Base-by-base conservation (phyloP, 2,113 vertebrate genomes). In the Cheirogaleus medius region DNA sequence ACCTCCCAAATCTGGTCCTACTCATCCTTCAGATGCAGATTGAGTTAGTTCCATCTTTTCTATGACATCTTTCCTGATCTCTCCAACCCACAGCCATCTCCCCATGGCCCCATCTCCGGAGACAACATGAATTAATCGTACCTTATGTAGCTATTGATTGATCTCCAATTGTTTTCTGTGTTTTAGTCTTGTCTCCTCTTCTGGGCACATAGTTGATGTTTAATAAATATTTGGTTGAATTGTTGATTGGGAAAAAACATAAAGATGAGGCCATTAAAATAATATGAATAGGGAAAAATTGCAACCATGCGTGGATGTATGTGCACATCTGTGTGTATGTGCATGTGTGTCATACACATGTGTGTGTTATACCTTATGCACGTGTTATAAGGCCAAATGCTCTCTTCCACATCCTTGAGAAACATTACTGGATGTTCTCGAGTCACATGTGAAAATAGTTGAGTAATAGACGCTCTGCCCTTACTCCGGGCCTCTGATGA, bases 301-400 rank as follows among this genome's bases (percentile, higher is more conserved):
- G 27, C 49, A 80, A 29, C 18, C 64, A 54, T 3, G 2, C 1
- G 1, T 32, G 2, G 4, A 56, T 21, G 42, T 0, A 0, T 23
- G 9, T 37, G 11, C 4, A 0, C 14, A 10, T 1, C 6, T 29
- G 6, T 81, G 8, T 6, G 21, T 18, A 2, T 4, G 23, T 56
- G 52, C 10, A 20, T 34, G 15, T 3, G 15, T 49, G 49, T 12
- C 21, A 56, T 21, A 21, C 54, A 56, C 54, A 56, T 56, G 20
- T 56, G 54, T 56, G 54, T 7, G 54, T 56, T 15, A 52, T 52
- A 17, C 52, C 52, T 52, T 52, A 52, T 52, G 3, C 37, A 6
- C 4, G 17, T 44, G 27, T 54, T 89, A 39, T 42, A 12, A 37
- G 3, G 11, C 34, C 44, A 9, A 71, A 66, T 52, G 3, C 14